Evolutionary conservation across 2,888 invertebrate genomes (phyloP).

Genomic region (Priocnemis perturbator): DNA sequence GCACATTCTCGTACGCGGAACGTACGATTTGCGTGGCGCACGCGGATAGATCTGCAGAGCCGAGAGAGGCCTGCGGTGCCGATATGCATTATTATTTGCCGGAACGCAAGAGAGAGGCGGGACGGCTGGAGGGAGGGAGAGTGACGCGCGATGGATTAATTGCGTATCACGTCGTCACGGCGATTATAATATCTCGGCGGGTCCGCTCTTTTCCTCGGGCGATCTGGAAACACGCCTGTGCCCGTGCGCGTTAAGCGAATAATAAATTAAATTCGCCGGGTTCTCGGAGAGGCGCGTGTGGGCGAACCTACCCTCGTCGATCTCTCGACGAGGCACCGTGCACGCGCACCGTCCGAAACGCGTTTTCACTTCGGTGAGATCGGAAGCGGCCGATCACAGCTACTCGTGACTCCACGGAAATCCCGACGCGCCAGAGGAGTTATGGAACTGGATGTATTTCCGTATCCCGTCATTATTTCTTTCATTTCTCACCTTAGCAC

Average conservation of each 20-base stretch:
- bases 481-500: background rate
- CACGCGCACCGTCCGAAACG: background rate
- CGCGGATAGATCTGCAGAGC: constrained; percentile 37
- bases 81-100: constrained; percentile 59
- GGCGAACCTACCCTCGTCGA: constrained; percentile 27
- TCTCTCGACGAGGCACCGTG: too few species aligned
- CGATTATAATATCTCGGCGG: constrained; percentile 54
- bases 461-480: constrained; percentile 3
- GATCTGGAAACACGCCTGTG: constrained; percentile 11
- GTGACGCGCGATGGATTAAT: constrained; percentile 66
- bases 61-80: constrained; percentile 30
- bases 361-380: constrained; percentile 3
- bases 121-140: constrained; percentile 35
- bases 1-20: constrained; percentile 7
- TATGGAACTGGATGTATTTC: background rate
- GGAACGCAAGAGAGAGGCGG: constrained; percentile 41
- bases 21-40: constrained; percentile 22
- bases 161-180: constrained; percentile 64
- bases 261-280: constrained; percentile 44
- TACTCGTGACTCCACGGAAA: background rate
- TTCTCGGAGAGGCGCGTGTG: constrained; percentile 10
- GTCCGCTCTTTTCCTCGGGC: constrained; percentile 7
- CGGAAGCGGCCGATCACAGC: background rate
- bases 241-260: constrained; percentile 23
- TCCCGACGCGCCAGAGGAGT: background rate